Percentiles rank a stretch among this genome's conserved stretches.
These are phyloP conservation scores for Nothobranchius kuhntae DNA, from an alignment of 2,113 vertebrate genomes.

Conservation along the genomic window DNA sequence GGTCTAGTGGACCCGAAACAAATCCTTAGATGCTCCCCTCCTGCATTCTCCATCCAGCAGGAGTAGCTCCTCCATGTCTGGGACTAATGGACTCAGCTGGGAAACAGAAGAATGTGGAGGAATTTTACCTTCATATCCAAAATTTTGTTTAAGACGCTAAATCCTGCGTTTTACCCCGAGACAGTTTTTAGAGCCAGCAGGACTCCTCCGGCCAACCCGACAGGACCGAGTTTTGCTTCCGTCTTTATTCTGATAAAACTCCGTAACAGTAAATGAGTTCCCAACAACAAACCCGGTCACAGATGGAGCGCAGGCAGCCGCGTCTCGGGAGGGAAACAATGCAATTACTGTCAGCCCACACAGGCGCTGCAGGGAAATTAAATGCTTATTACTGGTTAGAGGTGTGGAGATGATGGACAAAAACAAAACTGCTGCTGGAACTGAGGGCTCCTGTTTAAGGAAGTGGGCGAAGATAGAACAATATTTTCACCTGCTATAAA, in stretches of 20 bases:
- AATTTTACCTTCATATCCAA: too few relatives aligned
- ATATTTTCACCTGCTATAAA: neutral
- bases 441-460: slow-evolving; percentile 14
- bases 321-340: slow-evolving; percentile 52
- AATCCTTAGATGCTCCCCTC: too few relatives aligned
- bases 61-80: too few relatives aligned
- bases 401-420: slow-evolving; percentile 27
- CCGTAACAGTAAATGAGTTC: slow-evolving; percentile 41
- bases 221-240: too few relatives aligned
- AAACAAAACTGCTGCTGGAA: slow-evolving; percentile 27
- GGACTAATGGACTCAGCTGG: too few relatives aligned
- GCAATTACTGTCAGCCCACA: slow-evolving; percentile 54
- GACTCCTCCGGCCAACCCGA: too few relatives aligned
- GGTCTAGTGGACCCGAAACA: too few relatives aligned
- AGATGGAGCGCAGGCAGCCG: slow-evolving; percentile 54
- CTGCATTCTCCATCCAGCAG: too few relatives aligned
- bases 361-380: slow-evolving; percentile 46
- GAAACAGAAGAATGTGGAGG: too few relatives aligned
- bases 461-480: neutral
- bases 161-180: too few relatives aligned
- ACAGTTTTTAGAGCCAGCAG: too few relatives aligned
- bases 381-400: slow-evolving; percentile 50
- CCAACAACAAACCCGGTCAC: slow-evolving; percentile 17
- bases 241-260: slow-evolving; percentile 27
- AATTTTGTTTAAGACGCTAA: too few relatives aligned